Conservation (phyloP, 2,888 invertebrate genomes). For the Eremobia ochroleuca region DNA sequence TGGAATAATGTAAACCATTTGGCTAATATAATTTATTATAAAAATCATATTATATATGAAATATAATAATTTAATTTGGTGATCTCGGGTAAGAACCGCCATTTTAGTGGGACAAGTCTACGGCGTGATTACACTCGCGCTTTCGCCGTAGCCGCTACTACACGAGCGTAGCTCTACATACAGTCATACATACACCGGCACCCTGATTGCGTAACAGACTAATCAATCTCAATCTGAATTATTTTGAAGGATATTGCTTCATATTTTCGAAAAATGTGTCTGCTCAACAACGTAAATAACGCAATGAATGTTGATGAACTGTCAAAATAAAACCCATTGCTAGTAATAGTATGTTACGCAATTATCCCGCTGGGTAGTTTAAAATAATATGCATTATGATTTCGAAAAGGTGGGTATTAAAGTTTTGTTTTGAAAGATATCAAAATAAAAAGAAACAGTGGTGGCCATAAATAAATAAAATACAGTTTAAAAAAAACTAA, state of each 20-base stretch:
- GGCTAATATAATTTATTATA: background rate
- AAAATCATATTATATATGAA: background rate
- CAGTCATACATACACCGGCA: background rate
- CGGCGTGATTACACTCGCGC: background rate
- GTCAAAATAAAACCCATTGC: no score
- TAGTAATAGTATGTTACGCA: no score
- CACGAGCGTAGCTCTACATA: background rate
- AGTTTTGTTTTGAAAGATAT: background rate
- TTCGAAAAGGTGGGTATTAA: background rate
- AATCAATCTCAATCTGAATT: no score
- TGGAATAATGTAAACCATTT: conserved; percentile 8
- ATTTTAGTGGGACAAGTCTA: background rate
- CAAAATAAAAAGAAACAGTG: background rate
- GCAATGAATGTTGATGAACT: no score
- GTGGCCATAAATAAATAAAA: conserved; percentile 4
- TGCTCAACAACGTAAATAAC: no score
- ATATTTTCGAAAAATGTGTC: no score
- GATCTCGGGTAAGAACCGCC: background rate
- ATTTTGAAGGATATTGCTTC: no score
- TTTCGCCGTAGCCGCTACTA: background rate
- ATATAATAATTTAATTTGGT: background rate
- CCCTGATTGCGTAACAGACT: no score
- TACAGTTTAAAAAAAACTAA: no score
- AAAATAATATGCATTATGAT: background rate
- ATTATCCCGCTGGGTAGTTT: no score